These are phyloP conservation scores for Furcula furcula DNA, from an alignment of 2,888 invertebrate species.

Conservation along the genomic window DNA sequence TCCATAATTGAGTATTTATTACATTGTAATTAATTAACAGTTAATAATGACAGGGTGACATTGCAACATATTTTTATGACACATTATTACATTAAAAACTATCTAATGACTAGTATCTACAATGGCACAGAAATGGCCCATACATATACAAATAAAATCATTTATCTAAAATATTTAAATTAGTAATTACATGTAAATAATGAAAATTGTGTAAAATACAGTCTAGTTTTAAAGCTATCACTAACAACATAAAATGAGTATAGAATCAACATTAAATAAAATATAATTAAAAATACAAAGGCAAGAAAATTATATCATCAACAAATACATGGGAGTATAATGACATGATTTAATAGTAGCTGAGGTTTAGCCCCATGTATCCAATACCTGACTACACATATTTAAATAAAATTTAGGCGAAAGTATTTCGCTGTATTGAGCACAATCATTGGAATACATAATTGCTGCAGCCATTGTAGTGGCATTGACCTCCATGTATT, in stretches of 20 bases:
- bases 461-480: slow-evolving; percentile 71
- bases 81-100: background rate
- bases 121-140: too few species aligned
- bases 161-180: background rate
- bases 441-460: slow-evolving; percentile 71
- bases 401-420: slow-evolving; percentile 72
- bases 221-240: background rate
- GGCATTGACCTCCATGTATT: slow-evolving; percentile 76
- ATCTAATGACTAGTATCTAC: slow-evolving; percentile 2
- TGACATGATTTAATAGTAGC: too few species aligned
- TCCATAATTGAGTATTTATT: background rate
- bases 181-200: background rate
- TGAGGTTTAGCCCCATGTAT: slow-evolving; percentile 66
- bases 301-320: background rate
- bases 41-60: background rate
- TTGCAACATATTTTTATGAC: background rate
- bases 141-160: background rate
- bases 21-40: too few species aligned
- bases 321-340: too few species aligned
- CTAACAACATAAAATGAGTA: background rate
- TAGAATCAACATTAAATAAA: background rate
- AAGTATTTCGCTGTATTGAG: slow-evolving; percentile 67
- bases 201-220: too few species aligned
- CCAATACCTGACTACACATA: slow-evolving; percentile 71
- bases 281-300: too few species aligned